A percentile compares a stretch with the other conserved stretches of the same genome.
These are phyloP conservation scores for Erynnis tages DNA, from an alignment of 2,888 invertebrate genomes.

Conservation along the genomic window DNA sequence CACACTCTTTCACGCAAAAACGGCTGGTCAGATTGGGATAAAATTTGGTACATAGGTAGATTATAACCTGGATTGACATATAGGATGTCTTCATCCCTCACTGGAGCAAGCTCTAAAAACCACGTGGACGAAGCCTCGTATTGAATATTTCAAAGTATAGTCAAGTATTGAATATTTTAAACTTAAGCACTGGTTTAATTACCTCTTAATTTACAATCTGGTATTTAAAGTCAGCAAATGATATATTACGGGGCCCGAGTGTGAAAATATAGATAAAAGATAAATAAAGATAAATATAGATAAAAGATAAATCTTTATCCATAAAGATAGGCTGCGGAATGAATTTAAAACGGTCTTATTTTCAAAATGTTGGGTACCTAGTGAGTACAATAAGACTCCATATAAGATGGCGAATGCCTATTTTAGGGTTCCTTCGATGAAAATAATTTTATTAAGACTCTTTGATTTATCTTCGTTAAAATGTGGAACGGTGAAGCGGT, in stretches of 20 bases:
- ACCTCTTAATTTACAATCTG: background rate
- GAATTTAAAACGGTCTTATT: conserved; percentile 10
- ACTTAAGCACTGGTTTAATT: background rate
- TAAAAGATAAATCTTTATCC: background rate
- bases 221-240: conserved; percentile 2
- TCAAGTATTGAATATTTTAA: too few species aligned
- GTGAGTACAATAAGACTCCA: conserved; percentile 3
- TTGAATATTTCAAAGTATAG: too few species aligned
- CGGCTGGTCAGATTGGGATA: too few species aligned
- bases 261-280: conserved; percentile 14
- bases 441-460: too few species aligned
- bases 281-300: conserved; percentile 12
- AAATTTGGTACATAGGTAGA: too few species aligned
- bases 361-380: background rate
- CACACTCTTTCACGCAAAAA: too few species aligned
- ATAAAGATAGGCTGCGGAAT: conserved; percentile 11
- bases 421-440: conserved; percentile 10
- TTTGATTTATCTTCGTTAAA: too few species aligned
- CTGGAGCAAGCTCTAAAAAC: too few species aligned
- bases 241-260: background rate
- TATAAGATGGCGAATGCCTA: background rate
- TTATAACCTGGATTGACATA: too few species aligned
- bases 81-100: too few species aligned
- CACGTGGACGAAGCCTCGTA: too few species aligned
- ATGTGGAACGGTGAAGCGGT: too few species aligned